Evolutionary conservation across 2,797 vertebrate genomes (phyloP).

Genomic region (Philypnodon macrostomus): DNA sequence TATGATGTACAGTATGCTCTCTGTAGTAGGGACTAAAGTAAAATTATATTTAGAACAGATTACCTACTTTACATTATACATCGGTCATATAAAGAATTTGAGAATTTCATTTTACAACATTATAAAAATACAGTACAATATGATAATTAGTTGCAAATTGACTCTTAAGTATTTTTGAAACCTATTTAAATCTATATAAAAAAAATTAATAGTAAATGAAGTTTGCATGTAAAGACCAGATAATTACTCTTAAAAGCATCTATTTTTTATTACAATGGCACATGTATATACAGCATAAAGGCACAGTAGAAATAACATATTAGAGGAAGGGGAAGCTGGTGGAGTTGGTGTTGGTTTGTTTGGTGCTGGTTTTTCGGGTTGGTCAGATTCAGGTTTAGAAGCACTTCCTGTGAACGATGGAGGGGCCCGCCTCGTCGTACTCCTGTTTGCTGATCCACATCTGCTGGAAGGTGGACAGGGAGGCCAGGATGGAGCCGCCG

Average conservation of each 20-base stretch:
- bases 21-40: no score
- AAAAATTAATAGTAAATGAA: not conserved
- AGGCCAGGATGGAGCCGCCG: conserved; percentile 97
- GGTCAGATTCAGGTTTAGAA: conserved; percentile 83
- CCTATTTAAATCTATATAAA: no score
- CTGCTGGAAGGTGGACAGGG: conserved; percentile 99
- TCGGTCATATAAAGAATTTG: no score
- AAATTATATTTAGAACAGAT: no score
- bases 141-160: no score
- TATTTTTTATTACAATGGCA: conserved; percentile 79
- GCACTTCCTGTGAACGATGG: conserved; percentile 98
- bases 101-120: no score
- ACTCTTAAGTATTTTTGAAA: no score
- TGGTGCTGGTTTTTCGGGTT: conserved; percentile 21
- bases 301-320: conserved; percentile 75
- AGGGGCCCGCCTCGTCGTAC: conserved; percentile 95
- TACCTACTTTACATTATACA: no score
- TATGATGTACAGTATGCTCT: no score
- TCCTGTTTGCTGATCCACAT: conserved; percentile 99
- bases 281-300: conserved; percentile 79
- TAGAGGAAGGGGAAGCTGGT: conserved; percentile 53
- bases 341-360: conserved; percentile 41
- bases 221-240: conserved; percentile 9
- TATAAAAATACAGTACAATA: no score
- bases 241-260: conserved; percentile 68